These are phyloP conservation scores for Brachypteracias leptosomus DNA, from an alignment of 2,113 vertebrate genomes.

Conservation along the genomic window DNA sequence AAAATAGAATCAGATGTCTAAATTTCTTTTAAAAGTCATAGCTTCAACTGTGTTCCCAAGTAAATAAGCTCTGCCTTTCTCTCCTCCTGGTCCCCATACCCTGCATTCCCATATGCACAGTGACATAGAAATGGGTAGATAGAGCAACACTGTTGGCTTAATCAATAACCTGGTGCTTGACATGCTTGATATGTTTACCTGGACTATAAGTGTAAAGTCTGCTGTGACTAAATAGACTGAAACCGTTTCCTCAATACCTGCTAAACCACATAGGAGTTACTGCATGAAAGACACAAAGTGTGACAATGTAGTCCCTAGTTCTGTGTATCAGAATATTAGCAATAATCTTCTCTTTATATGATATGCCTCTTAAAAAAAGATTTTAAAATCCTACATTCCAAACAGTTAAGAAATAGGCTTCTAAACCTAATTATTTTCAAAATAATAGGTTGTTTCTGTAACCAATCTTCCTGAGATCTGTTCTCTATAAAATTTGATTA, in stretches of 20 bases:
- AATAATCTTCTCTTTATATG: neutral
- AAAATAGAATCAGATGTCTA: neutral
- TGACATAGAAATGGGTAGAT: neutral
- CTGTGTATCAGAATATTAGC: neutral
- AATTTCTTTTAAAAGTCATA: neutral
- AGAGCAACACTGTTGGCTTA: neutral
- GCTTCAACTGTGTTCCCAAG: neutral
- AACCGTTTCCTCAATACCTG: neutral
- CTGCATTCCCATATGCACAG: fast-evolving
- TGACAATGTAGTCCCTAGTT: neutral
- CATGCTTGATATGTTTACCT: neutral
- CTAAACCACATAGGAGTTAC: neutral
- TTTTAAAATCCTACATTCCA: fast-evolving
- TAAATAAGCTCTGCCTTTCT: neutral
- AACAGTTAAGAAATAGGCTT: neutral
- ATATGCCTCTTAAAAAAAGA: neutral
- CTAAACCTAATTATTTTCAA: neutral
- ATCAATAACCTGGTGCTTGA: neutral
- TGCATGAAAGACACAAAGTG: neutral
- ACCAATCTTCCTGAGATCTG: neutral
- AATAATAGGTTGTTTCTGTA: neutral
- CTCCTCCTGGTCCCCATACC: neutral
- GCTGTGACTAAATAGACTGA: neutral
- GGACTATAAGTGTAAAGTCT: neutral
- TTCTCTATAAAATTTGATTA: neutral